Evolutionary conservation across 2,113 vertebrate genomes (phyloP).

Genomic region (Rynchops niger): DNA sequence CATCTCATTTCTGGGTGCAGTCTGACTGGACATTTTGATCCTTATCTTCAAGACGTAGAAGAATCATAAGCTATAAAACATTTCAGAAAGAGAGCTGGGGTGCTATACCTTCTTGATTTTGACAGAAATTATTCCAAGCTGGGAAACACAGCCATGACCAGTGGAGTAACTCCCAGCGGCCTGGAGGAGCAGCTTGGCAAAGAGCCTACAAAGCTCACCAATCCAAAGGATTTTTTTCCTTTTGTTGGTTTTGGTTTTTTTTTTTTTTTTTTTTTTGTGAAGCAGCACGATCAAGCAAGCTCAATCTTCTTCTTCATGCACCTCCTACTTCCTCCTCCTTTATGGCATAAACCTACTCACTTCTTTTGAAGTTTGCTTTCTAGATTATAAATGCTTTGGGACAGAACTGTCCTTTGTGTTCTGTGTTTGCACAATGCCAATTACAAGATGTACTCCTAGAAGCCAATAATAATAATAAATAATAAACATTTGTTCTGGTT

Average conservation of each 20-base stretch:
- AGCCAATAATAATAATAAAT: slow-evolving; percentile 7
- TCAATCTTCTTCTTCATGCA: not conserved
- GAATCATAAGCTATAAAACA: not conserved
- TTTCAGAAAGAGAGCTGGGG: not conserved
- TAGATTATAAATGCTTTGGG: not conserved
- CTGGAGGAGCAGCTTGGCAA: not conserved
- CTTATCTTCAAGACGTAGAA: not conserved
- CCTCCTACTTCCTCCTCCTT: not conserved
- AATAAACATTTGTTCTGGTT: not conserved
- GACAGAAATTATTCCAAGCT: not conserved
- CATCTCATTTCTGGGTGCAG: not conserved
- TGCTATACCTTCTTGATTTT: not conserved
- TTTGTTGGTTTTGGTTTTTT: too few relatives aligned
- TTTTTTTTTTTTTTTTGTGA: not conserved
- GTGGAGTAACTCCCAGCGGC: not conserved
- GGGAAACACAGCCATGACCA: not conserved
- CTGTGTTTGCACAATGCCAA: not conserved
- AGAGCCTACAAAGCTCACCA: not conserved
- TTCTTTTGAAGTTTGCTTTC: not conserved
- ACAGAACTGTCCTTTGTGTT: slow-evolving; percentile 15
- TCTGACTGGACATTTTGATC: not conserved
- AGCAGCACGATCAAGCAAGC: not conserved
- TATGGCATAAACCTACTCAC: not conserved
- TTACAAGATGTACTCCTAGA: not conserved
- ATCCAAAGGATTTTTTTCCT: not conserved